Percentiles rank a stretch among this genome's conserved stretches.
Evolutionary conservation across 1,140 invertebrate genomes (phyloP).

Genomic region (Andrena cerasifolii): DNA sequence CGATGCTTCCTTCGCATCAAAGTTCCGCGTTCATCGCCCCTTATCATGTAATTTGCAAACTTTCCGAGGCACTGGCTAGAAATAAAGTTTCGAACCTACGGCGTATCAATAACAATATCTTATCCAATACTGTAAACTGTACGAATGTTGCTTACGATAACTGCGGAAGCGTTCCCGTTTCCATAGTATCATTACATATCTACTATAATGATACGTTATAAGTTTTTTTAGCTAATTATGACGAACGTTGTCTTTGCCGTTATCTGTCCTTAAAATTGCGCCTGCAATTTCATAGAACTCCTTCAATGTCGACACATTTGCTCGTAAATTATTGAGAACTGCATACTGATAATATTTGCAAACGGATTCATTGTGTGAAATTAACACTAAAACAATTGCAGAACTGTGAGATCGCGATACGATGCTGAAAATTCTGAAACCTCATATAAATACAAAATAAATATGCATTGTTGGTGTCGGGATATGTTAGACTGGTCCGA

Average conservation of each 20-base stretch:
- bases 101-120: neutral
- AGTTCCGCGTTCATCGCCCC: neutral
- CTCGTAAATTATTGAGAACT: neutral
- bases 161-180: too few species aligned
- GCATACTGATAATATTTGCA: neutral
- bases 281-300: neutral
- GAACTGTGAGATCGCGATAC: neutral
- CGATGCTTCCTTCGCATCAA: neutral
- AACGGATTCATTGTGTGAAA: too few species aligned
- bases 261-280: neutral
- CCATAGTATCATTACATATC: neutral
- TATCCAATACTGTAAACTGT: neutral
- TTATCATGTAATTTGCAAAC: neutral
- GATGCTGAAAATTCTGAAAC: constrained; percentile 3
- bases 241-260: neutral
- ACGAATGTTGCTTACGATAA: too few species aligned
- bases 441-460: constrained; percentile 58
- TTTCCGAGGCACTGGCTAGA: neutral
- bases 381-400: neutral
- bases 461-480: constrained; percentile 44
- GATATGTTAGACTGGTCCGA: neutral
- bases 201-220: neutral
- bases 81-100: neutral
- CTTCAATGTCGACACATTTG: neutral
- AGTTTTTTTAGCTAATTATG: neutral